Evolutionary conservation across 2,113 vertebrate genomes (phyloP), one percentile per base, ranked within the genome.

Genomic region (Eudyptes chrysolophus): DNA sequence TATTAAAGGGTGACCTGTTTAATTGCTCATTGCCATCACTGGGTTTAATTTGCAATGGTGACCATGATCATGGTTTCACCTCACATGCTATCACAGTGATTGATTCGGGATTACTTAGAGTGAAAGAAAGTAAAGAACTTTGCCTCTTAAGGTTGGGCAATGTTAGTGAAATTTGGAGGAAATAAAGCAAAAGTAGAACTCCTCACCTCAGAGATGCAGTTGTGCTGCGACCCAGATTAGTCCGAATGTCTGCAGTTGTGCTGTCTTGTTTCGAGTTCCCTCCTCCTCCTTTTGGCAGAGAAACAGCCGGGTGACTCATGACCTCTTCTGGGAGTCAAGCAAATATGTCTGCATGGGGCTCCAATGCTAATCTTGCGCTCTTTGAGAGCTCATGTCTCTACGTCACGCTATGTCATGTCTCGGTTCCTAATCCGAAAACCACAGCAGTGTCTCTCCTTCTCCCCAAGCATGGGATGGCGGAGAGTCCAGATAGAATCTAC

Each of bases 361-460:
- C 24, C 61, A 20, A 1, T 26, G n/a, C 24, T 93, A 6, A 44
- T 40, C 34, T 40, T 16, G 14, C 1, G 1, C 16, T 70, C 36
- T 57, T 52, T 26, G 26, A 69, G 36, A 84, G 19, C 44, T 65
- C 7, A 0, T 32, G 25, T 42, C 40, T 57, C 16, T 66, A 0
- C 1, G 0, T 79, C 2, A 3, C 0, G 6, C 57, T 46, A 3
- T 2, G 9, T 36, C 11, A 0, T 11, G 4, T 57, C 71, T 87
- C 2, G 0, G 40, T 44, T 68, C 40, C 51, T 70, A 46, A 16
- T 46, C 8, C 0, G 0, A 64, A 84, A 84, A 42, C 9, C 6
- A 2, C 40, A 49, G 27, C 30, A 68, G 27, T 46, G 29, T 60
- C 90, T 90, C 62, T 49, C 16, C 11, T 71, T 94, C 24, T 52